Conservation (phyloP, 2,113 vertebrate species). For the Limnothrissa miodon region DNA sequence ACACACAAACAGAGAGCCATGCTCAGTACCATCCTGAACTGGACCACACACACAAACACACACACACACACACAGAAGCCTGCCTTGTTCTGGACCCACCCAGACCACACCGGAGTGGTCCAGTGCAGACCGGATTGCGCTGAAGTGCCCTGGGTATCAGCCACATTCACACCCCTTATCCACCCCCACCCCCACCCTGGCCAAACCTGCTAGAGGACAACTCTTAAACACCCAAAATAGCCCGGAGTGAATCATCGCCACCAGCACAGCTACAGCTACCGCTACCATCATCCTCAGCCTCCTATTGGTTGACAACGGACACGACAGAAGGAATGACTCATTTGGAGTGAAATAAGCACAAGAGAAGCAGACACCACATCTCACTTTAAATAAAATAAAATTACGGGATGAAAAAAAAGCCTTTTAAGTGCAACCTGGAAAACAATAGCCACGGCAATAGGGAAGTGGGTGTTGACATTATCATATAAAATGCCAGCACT, state of each 20-base stretch:
- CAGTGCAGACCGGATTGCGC: not conserved
- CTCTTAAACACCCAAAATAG: not conserved
- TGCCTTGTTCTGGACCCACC: not conserved
- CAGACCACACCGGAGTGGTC: not conserved
- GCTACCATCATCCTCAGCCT: not conserved
- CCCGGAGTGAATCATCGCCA: not conserved
- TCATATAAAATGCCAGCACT: slow-evolving; percentile 38
- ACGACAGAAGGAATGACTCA: not conserved
- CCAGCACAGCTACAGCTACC: not conserved
- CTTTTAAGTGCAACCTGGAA: slow-evolving; percentile 31
- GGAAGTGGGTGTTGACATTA: slow-evolving; percentile 23
- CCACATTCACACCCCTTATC: not conserved
- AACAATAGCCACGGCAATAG: slow-evolving; percentile 21
- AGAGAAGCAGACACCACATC: not conserved
- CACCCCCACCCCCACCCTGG: not conserved
- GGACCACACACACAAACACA: not conserved
- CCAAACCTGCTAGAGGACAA: not conserved
- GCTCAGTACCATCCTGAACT: no score
- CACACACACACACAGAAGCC: not conserved
- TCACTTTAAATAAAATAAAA: not conserved
- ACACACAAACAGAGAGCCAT: not conserved
- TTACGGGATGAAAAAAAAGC: not conserved
- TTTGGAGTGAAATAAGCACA: slow-evolving; percentile 20
- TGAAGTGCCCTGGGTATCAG: not conserved
- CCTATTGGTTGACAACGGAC: not conserved